Evolutionary conservation across 2,113 vertebrate genomes (phyloP), one percentile per base, ranked within the genome.

Genomic region (Heterotilapia buettikoferi): DNA sequence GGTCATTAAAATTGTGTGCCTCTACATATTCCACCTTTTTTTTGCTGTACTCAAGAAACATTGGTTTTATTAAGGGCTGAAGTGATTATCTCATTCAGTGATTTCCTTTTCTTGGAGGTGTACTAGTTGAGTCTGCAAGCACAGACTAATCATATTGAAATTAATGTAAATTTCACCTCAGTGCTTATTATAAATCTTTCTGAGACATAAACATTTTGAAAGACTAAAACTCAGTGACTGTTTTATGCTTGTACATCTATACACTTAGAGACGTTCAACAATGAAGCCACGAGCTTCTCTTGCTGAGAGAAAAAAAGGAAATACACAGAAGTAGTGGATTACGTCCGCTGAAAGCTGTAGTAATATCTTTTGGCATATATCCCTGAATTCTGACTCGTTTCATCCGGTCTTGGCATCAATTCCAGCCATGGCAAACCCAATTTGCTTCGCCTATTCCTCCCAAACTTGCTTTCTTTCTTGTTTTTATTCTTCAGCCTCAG

Each of bases 331-430:
- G 87, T 84, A 38, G 47, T 71, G 92, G 93, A 95, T 95, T 95
- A 95, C 21, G 29, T 66, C 91, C 85, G 71, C 57, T 94, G 95
- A 92, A 89, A 87, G 93, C 93, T 91, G 84, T 81, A 89, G 86
- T 96, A 92, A 95, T 94, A 95, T 94, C 56, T 95, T 93, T 90
- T 95, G 96, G 94, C 95, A 91, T 89, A 92, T 94, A 94, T 95
- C 89, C 92, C 86, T 84, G 92, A 88, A 93, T 94, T 94, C 88
- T 91, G 90, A 93, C 88, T 90, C 88, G 80, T 82, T 94, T 91
- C 82, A 73, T 94, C 92, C 84, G 21, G 90, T 90, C 92, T 83
- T 90, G 90, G 94, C 91, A 91, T 90, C 79, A 93, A 92, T 94
- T 93, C 84, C 80, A 87, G 79, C 87, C 90, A 87, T 88, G 81